Evolutionary conservation across 2,797 vertebrate species (phyloP), one percentile per base, ranked within the genome.

Genomic region (Alca torda): DNA sequence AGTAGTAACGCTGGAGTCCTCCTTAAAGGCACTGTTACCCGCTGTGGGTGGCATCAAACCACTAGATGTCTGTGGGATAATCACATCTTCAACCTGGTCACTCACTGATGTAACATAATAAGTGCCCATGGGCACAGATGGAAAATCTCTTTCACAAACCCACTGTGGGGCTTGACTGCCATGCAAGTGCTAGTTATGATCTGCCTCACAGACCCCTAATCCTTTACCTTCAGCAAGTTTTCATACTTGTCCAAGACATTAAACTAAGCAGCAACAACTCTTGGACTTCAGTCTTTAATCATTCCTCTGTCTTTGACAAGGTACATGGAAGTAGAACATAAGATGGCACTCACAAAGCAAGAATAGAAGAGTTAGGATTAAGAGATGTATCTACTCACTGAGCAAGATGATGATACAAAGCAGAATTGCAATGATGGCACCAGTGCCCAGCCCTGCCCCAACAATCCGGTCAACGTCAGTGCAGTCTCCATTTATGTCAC

Each of bases 361-460:
- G 43, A 72, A 23, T 7, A 50, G 8, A 72, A 41, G 21, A 53
- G 21, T 13, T 24, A 79, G 28, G 43, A 50, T 35, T 23, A 46
- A 84, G 57, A 94, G 35, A 69, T 19, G 16, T 7, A 53, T 73
- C 31, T 77, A 99, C 98, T 99, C 97, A 99, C 99, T 99, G 43
- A 99, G 98, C 37, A 99, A 97, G 90, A 99, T 99, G 97, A 99
- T 99, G 97, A 99, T 99, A 86, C 99, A 99, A 67, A 99, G 98
- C 35, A 99, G 99, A 97, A 99, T 99, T 78, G 99, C 99, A 16
- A 99, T 99, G 96, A 99, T 99, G 78, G 99, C 99, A 6, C 99
- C 99, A 0, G 99, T 99, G 61, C 99, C 99, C 48, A 99, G 98
- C 53, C 99, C 99, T 4, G 99, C 98, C 0, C 99, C 99, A 78